Percentiles rank a stretch among this genome's conserved stretches.
Evolutionary conservation across 1,140 invertebrate species (phyloP).

Genomic region (Drosophila albomicans): DNA sequence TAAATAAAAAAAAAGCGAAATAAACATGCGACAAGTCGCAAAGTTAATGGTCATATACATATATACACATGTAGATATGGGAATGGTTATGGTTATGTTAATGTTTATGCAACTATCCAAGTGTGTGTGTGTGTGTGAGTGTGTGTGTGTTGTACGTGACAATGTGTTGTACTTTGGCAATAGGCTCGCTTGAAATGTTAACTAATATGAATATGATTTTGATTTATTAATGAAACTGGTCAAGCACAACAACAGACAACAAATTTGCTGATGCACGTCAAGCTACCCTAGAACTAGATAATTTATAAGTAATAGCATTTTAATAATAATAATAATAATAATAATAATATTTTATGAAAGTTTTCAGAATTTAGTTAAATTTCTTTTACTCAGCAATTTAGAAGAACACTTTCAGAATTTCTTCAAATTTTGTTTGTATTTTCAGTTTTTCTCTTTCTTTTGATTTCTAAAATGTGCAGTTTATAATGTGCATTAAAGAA

Average conservation of each 20-base stretch:
- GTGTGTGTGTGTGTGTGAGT: neutral
- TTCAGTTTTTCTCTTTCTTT: too few species aligned
- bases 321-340: too few species aligned
- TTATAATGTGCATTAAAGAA: too few species aligned
- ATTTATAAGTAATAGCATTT: too few species aligned
- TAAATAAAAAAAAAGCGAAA: constrained; percentile 4
- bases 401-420: too few species aligned
- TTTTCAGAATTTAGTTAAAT: too few species aligned
- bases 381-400: too few species aligned
- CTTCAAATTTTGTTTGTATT: too few species aligned
- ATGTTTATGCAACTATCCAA: constrained; percentile 16
- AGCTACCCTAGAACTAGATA: neutral
- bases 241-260: neutral
- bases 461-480: too few species aligned
- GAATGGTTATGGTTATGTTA: constrained; percentile 20
- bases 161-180: constrained; percentile 19
- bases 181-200: constrained; percentile 26
- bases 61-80: constrained; percentile 4
- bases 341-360: too few species aligned
- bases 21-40: constrained; percentile 11
- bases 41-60: constrained; percentile 4
- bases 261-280: neutral
- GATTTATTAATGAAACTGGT: constrained; percentile 18
- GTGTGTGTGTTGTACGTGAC: constrained; percentile 15
- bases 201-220: constrained; percentile 38